Evolutionary conservation across 2,113 vertebrate species (phyloP).

Genomic region (Tympanuchus pallidicinctus): DNA sequence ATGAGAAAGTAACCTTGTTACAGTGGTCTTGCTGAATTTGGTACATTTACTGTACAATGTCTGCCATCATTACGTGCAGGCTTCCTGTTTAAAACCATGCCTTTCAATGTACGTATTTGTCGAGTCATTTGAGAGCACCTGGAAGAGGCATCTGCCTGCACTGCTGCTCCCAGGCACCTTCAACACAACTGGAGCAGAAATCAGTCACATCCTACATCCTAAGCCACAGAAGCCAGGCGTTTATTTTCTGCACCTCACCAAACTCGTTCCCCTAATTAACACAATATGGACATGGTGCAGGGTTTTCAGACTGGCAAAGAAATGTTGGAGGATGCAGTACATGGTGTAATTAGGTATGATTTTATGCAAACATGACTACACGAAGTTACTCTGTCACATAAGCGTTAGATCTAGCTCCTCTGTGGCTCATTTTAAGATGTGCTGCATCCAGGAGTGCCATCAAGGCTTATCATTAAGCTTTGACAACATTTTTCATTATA

Average conservation of each 20-base stretch:
- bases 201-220: fast-evolving
- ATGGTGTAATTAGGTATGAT: neutral
- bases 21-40: neutral
- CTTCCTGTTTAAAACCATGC: neutral
- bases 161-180: fast-evolving
- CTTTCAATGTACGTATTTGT: too few species aligned
- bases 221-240: neutral
- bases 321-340: neutral
- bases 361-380: neutral
- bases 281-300: fast-evolving
- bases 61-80: neutral
- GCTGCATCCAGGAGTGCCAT: neutral
- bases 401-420: neutral
- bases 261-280: neutral
- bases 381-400: neutral
- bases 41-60: neutral
- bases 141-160: fast-evolving
- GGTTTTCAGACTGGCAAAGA: neutral
- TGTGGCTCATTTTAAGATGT: neutral
- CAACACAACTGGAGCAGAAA: neutral
- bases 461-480: neutral
- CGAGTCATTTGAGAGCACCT: neutral
- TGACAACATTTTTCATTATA: neutral
- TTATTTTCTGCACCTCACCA: neutral
- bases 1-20: neutral